A percentile compares a stretch with the other conserved stretches of the same genome.
Evolutionary conservation across 2,888 invertebrate genomes (phyloP).

Genomic region (Chrysodeixis includens): DNA sequence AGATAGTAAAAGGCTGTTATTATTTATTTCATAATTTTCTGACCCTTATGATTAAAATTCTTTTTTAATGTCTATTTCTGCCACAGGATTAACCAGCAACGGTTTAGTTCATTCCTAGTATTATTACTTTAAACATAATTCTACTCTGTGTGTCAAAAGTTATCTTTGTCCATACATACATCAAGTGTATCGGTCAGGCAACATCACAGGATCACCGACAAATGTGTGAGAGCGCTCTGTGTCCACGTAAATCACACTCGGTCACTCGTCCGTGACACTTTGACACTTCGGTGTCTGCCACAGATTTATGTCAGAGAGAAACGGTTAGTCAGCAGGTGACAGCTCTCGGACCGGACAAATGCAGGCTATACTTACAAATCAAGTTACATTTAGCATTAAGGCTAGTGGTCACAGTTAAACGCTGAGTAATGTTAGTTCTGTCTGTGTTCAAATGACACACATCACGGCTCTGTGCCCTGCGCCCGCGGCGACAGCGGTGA

Average conservation of each 20-base stretch:
- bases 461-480: not conserved
- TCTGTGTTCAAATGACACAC: conserved; percentile 20
- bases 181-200: not conserved
- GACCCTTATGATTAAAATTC: no score
- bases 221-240: not conserved
- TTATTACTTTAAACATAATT: no score
- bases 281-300: not conserved
- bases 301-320: not conserved
- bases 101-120: no score
- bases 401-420: conserved; percentile 8
- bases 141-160: no score
- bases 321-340: not conserved
- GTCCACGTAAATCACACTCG: not conserved
- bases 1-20: no score
- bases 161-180: no score
- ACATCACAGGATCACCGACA: not conserved
- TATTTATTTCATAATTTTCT: no score
- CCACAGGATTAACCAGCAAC: no score
- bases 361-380: conserved; percentile 5
- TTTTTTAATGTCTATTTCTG: no score
- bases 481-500: not conserved
- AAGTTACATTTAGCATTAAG: conserved; percentile 1
- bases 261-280: not conserved
- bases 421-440: conserved; percentile 11
- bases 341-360: not conserved